phyloP scores from a whole-genome alignment of 2,888 invertebrate genomes.

The Tenthredo distinguenda region DNA sequence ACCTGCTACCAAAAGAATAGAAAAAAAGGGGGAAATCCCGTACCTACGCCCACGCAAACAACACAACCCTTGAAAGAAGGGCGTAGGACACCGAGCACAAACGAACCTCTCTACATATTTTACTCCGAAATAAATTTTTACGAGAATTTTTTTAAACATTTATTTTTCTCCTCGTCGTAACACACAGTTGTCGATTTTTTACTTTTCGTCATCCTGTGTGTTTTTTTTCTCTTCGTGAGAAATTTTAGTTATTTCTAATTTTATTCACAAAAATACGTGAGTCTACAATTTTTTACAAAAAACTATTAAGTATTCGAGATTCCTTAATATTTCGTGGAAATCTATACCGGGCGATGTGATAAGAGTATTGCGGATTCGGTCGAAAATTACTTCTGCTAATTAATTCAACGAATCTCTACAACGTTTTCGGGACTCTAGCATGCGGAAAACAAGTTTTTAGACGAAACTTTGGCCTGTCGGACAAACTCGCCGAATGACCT shows the following conservation, averaged over 20 bases:
- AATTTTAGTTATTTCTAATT: no score
- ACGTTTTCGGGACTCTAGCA: no score
- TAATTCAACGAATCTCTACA: no score
- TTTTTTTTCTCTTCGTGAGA: background rate
- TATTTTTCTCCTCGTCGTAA: background rate
- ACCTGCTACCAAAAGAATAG: slow-evolving; percentile 45
- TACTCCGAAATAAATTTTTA: background rate
- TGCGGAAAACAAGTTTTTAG: no score
- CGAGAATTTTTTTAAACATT: background rate
- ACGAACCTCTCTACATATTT: slow-evolving; percentile 14
- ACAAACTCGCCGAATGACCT: no score
- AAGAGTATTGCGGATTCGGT: no score
- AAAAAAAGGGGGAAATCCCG: slow-evolving; percentile 8
- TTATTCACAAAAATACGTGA: background rate
- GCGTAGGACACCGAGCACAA: slow-evolving; percentile 28
- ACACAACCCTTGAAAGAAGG: slow-evolving; percentile 34
- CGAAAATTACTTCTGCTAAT: no score
- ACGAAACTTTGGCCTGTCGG: no score
- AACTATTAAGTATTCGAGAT: no score
- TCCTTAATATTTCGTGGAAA: no score
- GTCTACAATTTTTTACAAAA: no score
- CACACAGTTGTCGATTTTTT: background rate
- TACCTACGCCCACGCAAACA: slow-evolving; percentile 40
- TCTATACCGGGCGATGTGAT: no score
- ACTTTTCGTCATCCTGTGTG: background rate